phyloP scores from a whole-genome alignment of 2,797 vertebrate species.

The Scomberomorus guttatus region DNA sequence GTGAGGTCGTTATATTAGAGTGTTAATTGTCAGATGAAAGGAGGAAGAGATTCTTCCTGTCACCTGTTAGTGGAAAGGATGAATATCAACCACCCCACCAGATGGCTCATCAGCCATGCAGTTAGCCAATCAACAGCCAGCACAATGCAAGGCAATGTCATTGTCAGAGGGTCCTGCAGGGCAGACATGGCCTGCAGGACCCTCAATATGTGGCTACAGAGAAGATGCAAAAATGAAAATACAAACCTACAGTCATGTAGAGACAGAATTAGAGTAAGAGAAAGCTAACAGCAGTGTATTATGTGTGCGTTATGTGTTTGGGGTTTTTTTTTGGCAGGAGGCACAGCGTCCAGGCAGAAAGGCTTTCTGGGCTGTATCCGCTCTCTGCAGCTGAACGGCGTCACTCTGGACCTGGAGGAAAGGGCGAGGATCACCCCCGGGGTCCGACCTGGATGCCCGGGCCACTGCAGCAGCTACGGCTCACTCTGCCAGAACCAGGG shows the following conservation, averaged over 20 bases:
- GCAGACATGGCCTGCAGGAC: conserved; percentile 11
- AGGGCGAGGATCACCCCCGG: conserved; percentile 89
- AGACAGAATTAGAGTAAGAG: background rate
- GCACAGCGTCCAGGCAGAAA: conserved; percentile 91
- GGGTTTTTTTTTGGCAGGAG: conserved; percentile 81
- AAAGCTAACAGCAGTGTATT: background rate
- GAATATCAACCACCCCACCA: conserved; percentile 22
- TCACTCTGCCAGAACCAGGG: conserved; percentile 90
- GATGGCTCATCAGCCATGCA: conserved; percentile 42
- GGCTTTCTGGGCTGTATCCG: conserved; percentile 93
- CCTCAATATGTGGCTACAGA: conserved; percentile 21
- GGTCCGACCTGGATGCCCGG: conserved; percentile 91
- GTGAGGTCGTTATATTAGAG: conserved; percentile 23
- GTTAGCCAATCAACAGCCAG: conserved; percentile 23
- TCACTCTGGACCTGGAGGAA: conserved; percentile 91
- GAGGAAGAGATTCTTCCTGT: conserved; percentile 14
- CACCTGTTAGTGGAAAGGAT: conserved; percentile 6
- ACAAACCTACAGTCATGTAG: background rate
- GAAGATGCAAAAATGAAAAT: background rate
- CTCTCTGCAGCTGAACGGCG: conserved; percentile 89
- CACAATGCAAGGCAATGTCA: background rate
- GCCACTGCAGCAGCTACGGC: conserved; percentile 93
- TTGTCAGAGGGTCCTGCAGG: conserved; percentile 3
- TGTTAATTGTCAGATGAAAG: conserved; percentile 49
- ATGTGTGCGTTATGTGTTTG: background rate